Evolutionary conservation across 2,888 invertebrate species (phyloP).

Genomic region (Clistopyga incitator): DNA sequence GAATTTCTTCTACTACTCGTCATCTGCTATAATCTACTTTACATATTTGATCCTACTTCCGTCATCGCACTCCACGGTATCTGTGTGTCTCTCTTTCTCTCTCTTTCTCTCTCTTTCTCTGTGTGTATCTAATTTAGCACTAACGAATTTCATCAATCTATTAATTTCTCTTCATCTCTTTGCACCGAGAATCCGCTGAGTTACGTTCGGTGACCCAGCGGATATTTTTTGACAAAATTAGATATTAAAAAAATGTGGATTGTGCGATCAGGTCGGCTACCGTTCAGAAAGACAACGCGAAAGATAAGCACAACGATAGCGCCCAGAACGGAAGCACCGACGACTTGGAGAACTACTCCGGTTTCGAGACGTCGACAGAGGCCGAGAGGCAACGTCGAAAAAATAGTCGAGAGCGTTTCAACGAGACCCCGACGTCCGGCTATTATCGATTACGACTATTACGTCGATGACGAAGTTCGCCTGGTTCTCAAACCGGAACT

Average conservation of each 20-base stretch:
- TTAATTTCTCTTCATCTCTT: constrained; percentile 25
- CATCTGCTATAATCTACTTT: constrained; percentile 53
- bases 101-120: neutral
- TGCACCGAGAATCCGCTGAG: neutral
- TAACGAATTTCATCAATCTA: constrained; percentile 41
- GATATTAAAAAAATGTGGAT: constrained; percentile 28
- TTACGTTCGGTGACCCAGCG: neutral
- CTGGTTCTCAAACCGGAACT: constrained; percentile 85
- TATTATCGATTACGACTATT: constrained; percentile 88
- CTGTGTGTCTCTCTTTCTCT: constrained; percentile 16
- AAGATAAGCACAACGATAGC: constrained; percentile 82
- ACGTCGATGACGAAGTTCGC: constrained; percentile 88
- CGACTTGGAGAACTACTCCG: constrained; percentile 73
- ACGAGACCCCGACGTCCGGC: constrained; percentile 78
- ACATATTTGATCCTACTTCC: constrained; percentile 33
- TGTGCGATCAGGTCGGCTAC: constrained; percentile 77
- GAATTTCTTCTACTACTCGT: constrained; percentile 58
- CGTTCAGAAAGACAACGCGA: constrained; percentile 79
- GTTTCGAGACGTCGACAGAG: constrained; percentile 72
- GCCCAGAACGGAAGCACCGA: constrained; percentile 73
- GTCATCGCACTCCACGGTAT: constrained; percentile 52
- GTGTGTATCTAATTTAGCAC: constrained; percentile 54
- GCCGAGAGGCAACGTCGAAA: constrained; percentile 66
- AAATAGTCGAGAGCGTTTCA: constrained; percentile 61
- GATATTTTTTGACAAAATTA: constrained; percentile 11